Percentiles rank a stretch among this genome's conserved stretches.
Conservation (phyloP, 2,797 vertebrate genomes). For the Esox lucius region DNA sequence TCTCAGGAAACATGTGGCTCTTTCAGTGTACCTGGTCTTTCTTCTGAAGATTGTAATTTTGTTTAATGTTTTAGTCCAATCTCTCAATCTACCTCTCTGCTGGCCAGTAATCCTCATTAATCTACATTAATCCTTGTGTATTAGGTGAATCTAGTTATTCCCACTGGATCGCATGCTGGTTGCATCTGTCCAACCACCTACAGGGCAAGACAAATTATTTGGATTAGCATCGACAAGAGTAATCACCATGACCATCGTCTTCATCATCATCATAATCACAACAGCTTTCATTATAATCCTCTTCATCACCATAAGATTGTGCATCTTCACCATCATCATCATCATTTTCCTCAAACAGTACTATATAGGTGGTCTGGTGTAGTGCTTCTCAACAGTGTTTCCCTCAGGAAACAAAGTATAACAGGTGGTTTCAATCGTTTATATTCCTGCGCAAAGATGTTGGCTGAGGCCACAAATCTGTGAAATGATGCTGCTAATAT, state of each 20-base stretch:
- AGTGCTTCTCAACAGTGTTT: background rate
- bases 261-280: background rate
- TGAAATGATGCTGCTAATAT: too few relatives aligned
- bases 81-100: constrained; percentile 47
- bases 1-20: constrained; percentile 26
- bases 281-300: background rate
- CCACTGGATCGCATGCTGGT: constrained; percentile 10
- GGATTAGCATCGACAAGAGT: constrained; percentile 27
- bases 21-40: constrained; percentile 33
- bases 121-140: constrained; percentile 63
- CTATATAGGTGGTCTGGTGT: background rate
- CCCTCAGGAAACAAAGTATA: too few relatives aligned
- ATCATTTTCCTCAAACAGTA: background rate
- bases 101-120: constrained; percentile 46
- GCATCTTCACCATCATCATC: background rate
- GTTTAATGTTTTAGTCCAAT: constrained; percentile 49
- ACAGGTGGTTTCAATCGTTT: too few relatives aligned
- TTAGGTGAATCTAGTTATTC: constrained; percentile 59
- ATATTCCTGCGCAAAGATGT: too few relatives aligned
- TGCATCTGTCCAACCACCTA: constrained; percentile 47
- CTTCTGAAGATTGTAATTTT: constrained; percentile 31
- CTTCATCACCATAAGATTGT: background rate
- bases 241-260: background rate
- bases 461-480: too few relatives aligned
- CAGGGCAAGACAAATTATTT: constrained; percentile 38